Evolutionary conservation across 2,113 vertebrate species (phyloP).

Genomic region (Uria lomvia): DNA sequence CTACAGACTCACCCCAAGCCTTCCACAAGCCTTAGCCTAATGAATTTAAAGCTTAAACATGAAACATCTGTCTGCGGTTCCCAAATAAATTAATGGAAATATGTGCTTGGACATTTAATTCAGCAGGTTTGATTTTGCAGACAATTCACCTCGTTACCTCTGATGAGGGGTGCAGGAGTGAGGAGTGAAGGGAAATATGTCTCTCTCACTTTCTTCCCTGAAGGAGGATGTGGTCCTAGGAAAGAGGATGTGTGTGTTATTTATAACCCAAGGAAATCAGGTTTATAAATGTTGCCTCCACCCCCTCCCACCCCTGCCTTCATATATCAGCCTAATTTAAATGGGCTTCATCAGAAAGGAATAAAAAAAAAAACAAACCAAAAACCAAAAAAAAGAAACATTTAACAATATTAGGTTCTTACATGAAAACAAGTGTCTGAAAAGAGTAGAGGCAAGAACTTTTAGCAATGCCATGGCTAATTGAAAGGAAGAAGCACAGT

Average conservation of each 20-base stretch:
- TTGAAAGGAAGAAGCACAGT: not conserved
- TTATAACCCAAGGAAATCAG: not conserved
- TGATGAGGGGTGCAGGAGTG: not conserved
- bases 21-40: not conserved
- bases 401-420: not conserved
- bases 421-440: not conserved
- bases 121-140: not conserved
- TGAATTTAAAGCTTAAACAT: not conserved
- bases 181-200: not conserved
- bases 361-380: not conserved
- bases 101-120: not conserved
- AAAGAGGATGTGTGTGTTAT: not conserved
- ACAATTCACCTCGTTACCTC: not conserved
- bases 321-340: not conserved
- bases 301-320: not conserved
- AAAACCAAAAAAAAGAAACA: accelerated
- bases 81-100: not conserved
- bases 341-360: not conserved
- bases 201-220: not conserved
- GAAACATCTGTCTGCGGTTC: not conserved
- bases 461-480: not conserved
- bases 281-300: not conserved
- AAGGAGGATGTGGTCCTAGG: not conserved
- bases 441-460: not conserved
- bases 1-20: not conserved